Conservation (phyloP, 2,888 invertebrate species). For the Mesodorylaimus sp. region DNA sequence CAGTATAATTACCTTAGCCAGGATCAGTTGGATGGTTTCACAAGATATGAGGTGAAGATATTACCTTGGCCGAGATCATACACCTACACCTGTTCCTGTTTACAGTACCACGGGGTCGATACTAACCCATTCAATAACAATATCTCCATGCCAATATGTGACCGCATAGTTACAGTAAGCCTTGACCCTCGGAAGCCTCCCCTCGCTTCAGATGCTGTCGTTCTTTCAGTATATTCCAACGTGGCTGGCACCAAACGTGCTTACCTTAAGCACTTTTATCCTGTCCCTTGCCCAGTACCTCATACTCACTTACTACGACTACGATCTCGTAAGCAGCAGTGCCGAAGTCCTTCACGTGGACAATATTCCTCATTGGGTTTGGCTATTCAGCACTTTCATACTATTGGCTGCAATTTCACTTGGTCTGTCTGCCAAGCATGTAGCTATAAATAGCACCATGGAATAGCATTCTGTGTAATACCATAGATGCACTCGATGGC, state of each 20-base stretch:
- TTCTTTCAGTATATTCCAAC: constrained; percentile 2
- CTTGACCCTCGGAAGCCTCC: no score
- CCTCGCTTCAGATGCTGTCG: not conserved
- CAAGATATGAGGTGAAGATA: no score
- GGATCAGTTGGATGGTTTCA: no score
- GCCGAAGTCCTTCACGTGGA: no score
- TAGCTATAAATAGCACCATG: no score
- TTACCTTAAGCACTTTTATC: not conserved
- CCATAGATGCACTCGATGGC: not conserved
- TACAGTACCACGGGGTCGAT: not conserved
- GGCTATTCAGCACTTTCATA: not conserved
- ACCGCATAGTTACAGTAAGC: not conserved
- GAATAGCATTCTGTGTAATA: not conserved
- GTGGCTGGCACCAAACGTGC: constrained; percentile 2
- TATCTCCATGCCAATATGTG: not conserved
- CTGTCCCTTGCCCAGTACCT: not conserved
- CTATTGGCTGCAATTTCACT: not conserved
- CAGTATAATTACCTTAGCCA: no score
- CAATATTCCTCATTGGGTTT: constrained; percentile 1
- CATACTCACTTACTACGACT: not conserved
- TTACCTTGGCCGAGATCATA: no score
- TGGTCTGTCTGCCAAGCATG: no score
- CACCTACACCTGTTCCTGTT: no score
- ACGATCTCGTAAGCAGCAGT: not conserved
- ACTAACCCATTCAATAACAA: not conserved